Evolutionary conservation across 2,797 vertebrate genomes (phyloP).

Genomic region (Paratrypauchen microcephalus): DNA sequence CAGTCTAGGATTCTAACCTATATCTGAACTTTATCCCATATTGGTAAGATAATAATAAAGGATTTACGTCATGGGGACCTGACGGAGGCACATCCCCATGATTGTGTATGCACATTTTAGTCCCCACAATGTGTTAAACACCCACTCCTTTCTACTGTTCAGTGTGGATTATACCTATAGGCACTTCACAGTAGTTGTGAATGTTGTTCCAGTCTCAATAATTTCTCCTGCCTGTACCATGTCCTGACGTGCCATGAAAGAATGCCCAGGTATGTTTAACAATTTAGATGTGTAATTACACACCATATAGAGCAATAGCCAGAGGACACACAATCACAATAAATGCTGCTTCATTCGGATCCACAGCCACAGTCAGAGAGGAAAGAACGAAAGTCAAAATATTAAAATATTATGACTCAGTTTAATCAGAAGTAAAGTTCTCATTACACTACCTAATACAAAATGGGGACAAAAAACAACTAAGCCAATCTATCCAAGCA

Average conservation of each 20-base stretch:
- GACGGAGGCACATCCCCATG: too few species aligned
- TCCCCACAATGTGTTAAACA: too few species aligned
- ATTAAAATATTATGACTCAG: too few species aligned
- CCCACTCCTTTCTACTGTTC: slow-evolving; percentile 14
- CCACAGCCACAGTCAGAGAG: slow-evolving; percentile 4
- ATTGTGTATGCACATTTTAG: too few species aligned
- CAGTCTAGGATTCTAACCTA: too few species aligned
- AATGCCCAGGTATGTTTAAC: slow-evolving; percentile 55
- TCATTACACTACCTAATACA: too few species aligned
- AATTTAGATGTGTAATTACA: slow-evolving; percentile 65
- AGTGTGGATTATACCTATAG: slow-evolving; percentile 22
- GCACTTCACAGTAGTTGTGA: slow-evolving; percentile 17
- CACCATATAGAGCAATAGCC: slow-evolving; percentile 26
- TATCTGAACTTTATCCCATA: too few species aligned
- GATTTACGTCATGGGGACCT: too few species aligned
- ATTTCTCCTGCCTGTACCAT: slow-evolving; percentile 19
- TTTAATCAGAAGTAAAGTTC: too few species aligned
- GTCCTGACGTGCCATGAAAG: slow-evolving; percentile 58
- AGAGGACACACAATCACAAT: slow-evolving; percentile 29
- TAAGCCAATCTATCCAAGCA: too few species aligned
- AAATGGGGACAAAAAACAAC: too few species aligned
- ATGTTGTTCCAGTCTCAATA: slow-evolving; percentile 29
- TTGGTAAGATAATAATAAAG: too few species aligned
- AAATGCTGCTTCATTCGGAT: slow-evolving; percentile 34
- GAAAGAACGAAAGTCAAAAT: slow-evolving; percentile 1